phyloP scores from a whole-genome alignment of 2,113 vertebrate species.

The Callopanchax toddi region DNA sequence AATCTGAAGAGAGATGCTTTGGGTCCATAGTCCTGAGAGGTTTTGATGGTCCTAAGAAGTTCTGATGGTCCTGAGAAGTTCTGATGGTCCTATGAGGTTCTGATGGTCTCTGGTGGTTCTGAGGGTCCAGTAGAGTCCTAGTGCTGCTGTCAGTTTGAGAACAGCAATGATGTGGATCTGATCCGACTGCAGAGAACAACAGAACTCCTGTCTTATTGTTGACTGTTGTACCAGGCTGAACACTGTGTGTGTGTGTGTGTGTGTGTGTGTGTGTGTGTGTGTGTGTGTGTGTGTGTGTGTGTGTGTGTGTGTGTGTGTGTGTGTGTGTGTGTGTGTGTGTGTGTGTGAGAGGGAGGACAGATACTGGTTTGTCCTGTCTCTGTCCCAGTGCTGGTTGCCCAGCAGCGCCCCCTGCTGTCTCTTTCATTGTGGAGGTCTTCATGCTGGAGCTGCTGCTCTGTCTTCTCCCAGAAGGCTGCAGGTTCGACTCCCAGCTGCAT shows the following conservation, averaged over 20 bases:
- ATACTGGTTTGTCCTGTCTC: neutral
- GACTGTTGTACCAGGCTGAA: slow-evolving; percentile 69
- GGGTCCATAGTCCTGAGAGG: slow-evolving; percentile 65
- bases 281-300: neutral
- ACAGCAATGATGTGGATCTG: slow-evolving; percentile 39
- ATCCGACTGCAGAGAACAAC: slow-evolving; percentile 46
- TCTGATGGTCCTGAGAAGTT: too few relatives aligned
- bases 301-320: neutral
- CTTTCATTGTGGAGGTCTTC: too few relatives aligned
- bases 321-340: neutral
- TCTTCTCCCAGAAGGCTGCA: too few relatives aligned
- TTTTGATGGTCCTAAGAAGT: too few relatives aligned
- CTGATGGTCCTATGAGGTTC: slow-evolving; percentile 2
- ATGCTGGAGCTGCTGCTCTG: too few relatives aligned
- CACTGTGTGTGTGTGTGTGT: slow-evolving; percentile 8
- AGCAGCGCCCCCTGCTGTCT: neutral
- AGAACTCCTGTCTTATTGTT: slow-evolving; percentile 68
- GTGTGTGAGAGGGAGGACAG: neutral
- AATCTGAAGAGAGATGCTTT: slow-evolving; percentile 52
- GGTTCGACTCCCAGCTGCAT: too few relatives aligned
- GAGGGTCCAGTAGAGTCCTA: slow-evolving; percentile 7
- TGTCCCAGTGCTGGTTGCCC: neutral
- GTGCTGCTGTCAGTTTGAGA: slow-evolving; percentile 51
- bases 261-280: neutral
- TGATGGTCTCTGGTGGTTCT: slow-evolving; percentile 15